Evolutionary conservation across 2,888 invertebrate genomes (phyloP), one percentile per base, ranked within the genome.

Genomic region (Eilema griseolum): DNA sequence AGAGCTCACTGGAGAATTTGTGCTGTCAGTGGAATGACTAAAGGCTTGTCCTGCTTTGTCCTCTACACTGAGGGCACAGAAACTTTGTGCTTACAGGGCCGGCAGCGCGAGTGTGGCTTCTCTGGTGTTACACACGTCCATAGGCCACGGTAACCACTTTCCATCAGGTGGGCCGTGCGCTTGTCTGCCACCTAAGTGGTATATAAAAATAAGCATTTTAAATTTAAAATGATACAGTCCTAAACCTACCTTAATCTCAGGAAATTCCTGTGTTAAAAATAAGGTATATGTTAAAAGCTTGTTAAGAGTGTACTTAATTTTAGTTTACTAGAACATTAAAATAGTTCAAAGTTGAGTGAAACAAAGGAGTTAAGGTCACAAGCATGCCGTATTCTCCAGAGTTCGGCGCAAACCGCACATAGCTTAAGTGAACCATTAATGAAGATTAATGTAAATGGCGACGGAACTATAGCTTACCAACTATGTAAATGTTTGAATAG

Each of bases 391-490:
- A 86, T 87, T 86, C 85, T 84, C 83, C 76, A 67, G 86, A 85
- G 87, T 89, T 85, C 66, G 81, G 77, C 84, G 87, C 85, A 84
- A 89, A 90, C 92, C 93, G 88, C 92, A 92, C 88, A 89, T 89
- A 88, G 89, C 91, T 89, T 89, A 85, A 88, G 87, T 87, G 87
- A 90, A 87, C 89, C 91, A 89, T 90, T 94, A 94, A 94, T 94
- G 93, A 93, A 93, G 94, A 94, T 94, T 93, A 94, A 94, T 90
- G 92, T 89, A 86, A 86, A 85, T 84, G 84, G 88, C 87, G 87
- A 85, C 85, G 88, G 86, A 87, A 88, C 85, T 87, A 87, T 82
- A 80, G 78, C 74, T 74, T 76, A 77, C 75, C 66, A 70, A 74
- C 77, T 76, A 78, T 74, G 74, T 72, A 64, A 80, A 80, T 77